A percentile compares a stretch with the other conserved stretches of the same genome.
phyloP scores from a whole-genome alignment of 1,140 invertebrate species.

The Bombus confusus region DNA sequence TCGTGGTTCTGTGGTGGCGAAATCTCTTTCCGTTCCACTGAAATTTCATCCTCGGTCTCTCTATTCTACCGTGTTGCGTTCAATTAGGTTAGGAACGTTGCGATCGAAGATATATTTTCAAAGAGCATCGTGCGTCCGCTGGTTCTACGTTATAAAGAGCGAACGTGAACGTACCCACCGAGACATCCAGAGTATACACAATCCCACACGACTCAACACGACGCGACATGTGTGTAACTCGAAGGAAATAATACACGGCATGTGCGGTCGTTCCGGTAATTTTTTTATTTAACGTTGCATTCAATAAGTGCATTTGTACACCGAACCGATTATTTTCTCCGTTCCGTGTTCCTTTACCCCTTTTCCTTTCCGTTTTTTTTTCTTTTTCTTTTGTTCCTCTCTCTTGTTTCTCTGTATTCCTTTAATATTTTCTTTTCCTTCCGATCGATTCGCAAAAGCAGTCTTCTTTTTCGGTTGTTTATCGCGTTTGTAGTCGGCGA shows the following conservation, averaged over 20 bases:
- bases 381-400: background rate
- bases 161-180: background rate
- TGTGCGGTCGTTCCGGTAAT: slow-evolving; percentile 35
- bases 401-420: background rate
- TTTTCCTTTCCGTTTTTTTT: background rate
- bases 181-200: background rate
- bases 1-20: background rate
- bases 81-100: background rate
- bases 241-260: slow-evolving; percentile 32
- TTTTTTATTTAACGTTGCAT: slow-evolving; percentile 31
- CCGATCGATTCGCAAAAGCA: background rate
- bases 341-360: background rate
- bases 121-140: background rate
- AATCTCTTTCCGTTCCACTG: background rate
- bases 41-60: background rate
- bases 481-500: slow-evolving; percentile 29
- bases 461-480: slow-evolving; percentile 2
- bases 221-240: slow-evolving; percentile 9
- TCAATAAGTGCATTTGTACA: slow-evolving; percentile 7
- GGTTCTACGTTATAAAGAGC: too few species aligned
- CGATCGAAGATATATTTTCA: slow-evolving; percentile 9
- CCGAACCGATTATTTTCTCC: slow-evolving; percentile 17
- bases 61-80: background rate
- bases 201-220: background rate
- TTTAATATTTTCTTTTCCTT: background rate